phyloP scores from a whole-genome alignment of 2,888 invertebrate species.

The Drosophila putrida region DNA sequence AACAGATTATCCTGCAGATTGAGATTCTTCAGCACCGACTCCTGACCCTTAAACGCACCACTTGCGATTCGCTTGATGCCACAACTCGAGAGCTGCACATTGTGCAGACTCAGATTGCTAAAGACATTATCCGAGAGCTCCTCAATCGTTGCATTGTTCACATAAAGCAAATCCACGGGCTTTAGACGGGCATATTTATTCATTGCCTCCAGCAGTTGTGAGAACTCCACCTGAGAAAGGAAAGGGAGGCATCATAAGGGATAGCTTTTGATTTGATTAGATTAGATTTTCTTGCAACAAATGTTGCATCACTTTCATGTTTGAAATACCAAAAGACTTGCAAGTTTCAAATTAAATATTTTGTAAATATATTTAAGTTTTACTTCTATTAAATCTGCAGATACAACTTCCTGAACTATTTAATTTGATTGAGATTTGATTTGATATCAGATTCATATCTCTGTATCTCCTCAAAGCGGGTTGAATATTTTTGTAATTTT shows the following conservation, averaged over 20 bases:
- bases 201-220: slow-evolving; percentile 90
- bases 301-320: not conserved
- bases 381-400: no score
- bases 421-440: not conserved
- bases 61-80: slow-evolving; percentile 90
- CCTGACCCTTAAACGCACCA: slow-evolving; percentile 93
- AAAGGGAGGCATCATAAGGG: not conserved
- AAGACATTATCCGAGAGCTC: slow-evolving; percentile 90
- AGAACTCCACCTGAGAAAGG: slow-evolving; percentile 89
- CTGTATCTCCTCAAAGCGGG: no score
- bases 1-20: slow-evolving; percentile 94
- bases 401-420: no score
- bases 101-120: slow-evolving; percentile 90
- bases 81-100: slow-evolving; percentile 94
- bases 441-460: no score
- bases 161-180: slow-evolving; percentile 93
- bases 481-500: no score
- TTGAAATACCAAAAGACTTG: not conserved
- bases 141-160: slow-evolving; percentile 94
- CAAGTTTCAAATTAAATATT: not conserved
- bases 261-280: not conserved
- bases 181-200: slow-evolving; percentile 89
- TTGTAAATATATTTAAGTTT: not conserved
- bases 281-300: not conserved
- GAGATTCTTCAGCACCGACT: slow-evolving; percentile 91